Conservation (phyloP, 2,113 vertebrate species). For the Saccopteryx leptura region DNA sequence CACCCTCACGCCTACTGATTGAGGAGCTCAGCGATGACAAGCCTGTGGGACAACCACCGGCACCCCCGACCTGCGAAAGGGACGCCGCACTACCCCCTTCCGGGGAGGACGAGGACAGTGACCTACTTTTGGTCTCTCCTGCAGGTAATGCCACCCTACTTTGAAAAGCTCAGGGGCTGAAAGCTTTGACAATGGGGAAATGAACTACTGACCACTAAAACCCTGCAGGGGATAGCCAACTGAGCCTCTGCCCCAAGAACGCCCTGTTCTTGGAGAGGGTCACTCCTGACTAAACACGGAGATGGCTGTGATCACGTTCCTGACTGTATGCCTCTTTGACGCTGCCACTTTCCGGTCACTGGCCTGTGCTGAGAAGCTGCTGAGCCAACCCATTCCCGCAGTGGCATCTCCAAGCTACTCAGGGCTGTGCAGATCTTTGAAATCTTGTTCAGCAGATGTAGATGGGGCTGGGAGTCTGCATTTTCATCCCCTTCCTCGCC, state of each 20-base stretch:
- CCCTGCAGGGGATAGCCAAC: fast-evolving
- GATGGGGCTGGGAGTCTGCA: too few relatives aligned
- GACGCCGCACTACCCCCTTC: fast-evolving
- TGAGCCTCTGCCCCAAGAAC: background rate
- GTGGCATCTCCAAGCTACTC: background rate
- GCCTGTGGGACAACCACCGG: fast-evolving
- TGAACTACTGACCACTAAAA: background rate
- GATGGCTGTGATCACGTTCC: fast-evolving
- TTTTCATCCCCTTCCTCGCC: too few relatives aligned
- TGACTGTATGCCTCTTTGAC: fast-evolving
- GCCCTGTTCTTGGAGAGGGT: background rate
- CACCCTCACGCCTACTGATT: slow-evolving; percentile 74
- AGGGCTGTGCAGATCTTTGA: background rate
- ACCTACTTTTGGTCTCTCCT: background rate
- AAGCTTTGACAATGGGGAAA: background rate
- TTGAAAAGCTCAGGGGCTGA: fast-evolving
- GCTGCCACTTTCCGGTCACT: background rate
- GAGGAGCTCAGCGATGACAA: slow-evolving; percentile 71
- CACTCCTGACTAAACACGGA: background rate
- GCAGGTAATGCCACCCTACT: slow-evolving; percentile 7
- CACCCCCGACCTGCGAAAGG: background rate
- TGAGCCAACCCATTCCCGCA: too few relatives aligned
- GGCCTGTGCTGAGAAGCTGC: background rate
- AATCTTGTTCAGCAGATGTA: background rate
- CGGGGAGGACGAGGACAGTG: background rate